phyloP scores from a whole-genome alignment of 2,113 vertebrate species.

The Motacilla tschutschensis region DNA sequence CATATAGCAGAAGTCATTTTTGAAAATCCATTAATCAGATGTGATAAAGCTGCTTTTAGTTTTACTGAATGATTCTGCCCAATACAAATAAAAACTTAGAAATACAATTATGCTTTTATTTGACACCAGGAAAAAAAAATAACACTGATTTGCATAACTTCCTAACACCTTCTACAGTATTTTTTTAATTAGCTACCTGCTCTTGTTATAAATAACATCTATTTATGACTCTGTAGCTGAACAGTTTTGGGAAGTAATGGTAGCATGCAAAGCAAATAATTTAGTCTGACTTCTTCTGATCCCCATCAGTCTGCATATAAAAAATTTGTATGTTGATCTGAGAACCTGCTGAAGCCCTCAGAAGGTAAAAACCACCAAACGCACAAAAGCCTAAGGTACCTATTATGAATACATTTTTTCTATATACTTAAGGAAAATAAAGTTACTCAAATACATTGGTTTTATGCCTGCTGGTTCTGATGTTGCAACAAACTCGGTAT shows the following conservation, averaged over 20 bases:
- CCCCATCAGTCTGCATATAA: neutral
- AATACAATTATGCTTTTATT: neutral
- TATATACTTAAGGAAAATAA: neutral
- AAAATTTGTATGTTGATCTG: neutral
- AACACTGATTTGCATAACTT: neutral
- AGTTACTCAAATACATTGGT: neutral
- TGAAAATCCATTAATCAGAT: neutral
- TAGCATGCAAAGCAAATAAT: neutral
- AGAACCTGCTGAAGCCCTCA: neutral
- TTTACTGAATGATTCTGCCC: neutral
- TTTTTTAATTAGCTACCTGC: conserved; percentile 17
- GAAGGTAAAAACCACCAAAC: neutral
- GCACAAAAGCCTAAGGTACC: neutral
- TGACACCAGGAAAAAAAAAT: neutral
- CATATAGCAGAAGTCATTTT: neutral
- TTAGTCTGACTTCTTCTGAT: neutral
- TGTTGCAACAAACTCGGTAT: neutral
- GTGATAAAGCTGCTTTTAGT: neutral
- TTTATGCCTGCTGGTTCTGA: neutral
- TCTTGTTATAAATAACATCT: neutral
- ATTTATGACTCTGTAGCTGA: conserved; percentile 1
- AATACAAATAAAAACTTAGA: neutral
- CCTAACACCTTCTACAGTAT: neutral
- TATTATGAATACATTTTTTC: neutral
- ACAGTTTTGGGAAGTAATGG: neutral